These are phyloP conservation scores for Hydra vulgaris DNA, from an alignment of 30 jellyfish, hydroid and myxozoan species.

Conservation along the genomic window DNA sequence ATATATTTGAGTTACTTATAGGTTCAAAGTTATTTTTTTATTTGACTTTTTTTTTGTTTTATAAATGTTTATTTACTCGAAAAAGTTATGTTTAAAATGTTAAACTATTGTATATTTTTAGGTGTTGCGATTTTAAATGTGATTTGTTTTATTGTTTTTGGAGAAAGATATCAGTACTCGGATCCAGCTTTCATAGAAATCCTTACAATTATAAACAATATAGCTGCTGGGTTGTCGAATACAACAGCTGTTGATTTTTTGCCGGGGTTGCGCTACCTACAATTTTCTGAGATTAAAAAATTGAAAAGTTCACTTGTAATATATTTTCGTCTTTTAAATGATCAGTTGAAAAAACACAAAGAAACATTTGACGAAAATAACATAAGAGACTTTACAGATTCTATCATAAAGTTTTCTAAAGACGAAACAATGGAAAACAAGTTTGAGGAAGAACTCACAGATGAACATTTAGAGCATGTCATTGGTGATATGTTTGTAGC, in stretches of 20 bases:
- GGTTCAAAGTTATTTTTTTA: too few species aligned
- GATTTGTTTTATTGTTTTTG: conserved; percentile 47
- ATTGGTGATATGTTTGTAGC: conserved; percentile 48
- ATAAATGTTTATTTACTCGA: not conserved
- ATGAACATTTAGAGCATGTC: conserved; percentile 38
- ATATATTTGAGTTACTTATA: too few species aligned
- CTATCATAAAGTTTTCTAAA: conserved; percentile 22
- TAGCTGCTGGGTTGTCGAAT: conserved; percentile 38
- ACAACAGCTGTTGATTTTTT: conserved; percentile 38
- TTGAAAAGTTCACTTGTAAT: conserved; percentile 26
- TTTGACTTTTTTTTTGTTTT: not conserved
- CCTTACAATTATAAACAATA: conserved; percentile 10
- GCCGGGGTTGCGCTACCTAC: conserved; percentile 72
- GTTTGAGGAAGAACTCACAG: not conserved
- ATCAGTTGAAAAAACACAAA: conserved; percentile 36
- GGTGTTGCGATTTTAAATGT: conserved; percentile 55
- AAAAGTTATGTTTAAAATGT: not conserved
- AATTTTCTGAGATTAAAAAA: conserved; percentile 21
- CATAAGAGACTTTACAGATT: conserved; percentile 59
- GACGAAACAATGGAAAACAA: conserved; percentile 16
- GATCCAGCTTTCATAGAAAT: conserved; percentile 49
- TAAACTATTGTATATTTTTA: not conserved
- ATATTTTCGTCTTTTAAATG: not conserved
- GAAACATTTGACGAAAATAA: conserved; percentile 39
- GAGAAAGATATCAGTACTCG: conserved; percentile 35